Evolutionary conservation across 53 echinoderm and acorn worm genomes (phyloP).

Genomic region (Arbacia lixula): DNA sequence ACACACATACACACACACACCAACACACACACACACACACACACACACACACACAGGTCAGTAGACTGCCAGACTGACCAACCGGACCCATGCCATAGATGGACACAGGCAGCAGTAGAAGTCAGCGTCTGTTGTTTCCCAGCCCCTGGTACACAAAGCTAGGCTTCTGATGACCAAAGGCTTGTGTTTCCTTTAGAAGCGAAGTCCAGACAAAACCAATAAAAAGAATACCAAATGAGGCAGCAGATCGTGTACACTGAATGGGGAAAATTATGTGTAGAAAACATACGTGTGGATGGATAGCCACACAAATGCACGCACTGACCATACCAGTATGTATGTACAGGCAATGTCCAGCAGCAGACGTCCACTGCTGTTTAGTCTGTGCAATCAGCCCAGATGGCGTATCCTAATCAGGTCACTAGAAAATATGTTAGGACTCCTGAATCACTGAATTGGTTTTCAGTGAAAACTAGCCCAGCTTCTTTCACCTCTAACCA

Average conservation of each 20-base stretch:
- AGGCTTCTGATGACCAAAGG: slow-evolving; percentile 34
- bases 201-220: slow-evolving; percentile 28
- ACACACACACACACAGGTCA: neutral
- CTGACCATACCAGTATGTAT: slow-evolving; percentile 19
- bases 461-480: too few species aligned
- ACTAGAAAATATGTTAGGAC: too few species aligned
- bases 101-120: neutral
- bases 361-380: slow-evolving; percentile 1
- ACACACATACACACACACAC: too few species aligned
- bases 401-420: too few species aligned
- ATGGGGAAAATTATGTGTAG: neutral
- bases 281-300: slow-evolving; percentile 1
- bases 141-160: neutral
- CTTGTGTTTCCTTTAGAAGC: neutral
- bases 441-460: too few species aligned
- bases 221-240: slow-evolving; percentile 48
- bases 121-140: slow-evolving; percentile 2
- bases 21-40: too few species aligned
- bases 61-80: slow-evolving; percentile 26
- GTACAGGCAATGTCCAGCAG: slow-evolving; percentile 3
- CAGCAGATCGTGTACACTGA: too few species aligned
- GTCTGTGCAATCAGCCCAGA: slow-evolving; percentile 1
- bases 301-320: slow-evolving; percentile 19
- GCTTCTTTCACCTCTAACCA: too few species aligned
- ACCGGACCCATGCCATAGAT: slow-evolving; percentile 17